Evolutionary conservation across 2,113 vertebrate species (phyloP).

Genomic region (Chloropsis cyanopogon): DNA sequence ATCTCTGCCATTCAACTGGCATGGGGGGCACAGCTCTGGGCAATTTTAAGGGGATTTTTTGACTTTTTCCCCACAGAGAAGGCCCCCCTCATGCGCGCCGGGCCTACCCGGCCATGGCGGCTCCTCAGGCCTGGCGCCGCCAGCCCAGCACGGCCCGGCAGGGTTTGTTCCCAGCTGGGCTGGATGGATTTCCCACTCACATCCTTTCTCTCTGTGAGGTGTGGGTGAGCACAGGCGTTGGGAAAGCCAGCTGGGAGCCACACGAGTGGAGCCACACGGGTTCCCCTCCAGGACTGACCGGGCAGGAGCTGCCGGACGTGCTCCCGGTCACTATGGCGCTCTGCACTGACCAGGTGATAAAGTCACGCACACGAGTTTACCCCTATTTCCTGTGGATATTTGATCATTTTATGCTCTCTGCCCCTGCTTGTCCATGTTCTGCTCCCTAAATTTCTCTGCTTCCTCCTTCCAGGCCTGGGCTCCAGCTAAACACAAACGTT

Average conservation of each 20-base stretch:
- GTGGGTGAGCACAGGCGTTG: background rate
- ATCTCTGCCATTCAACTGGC: rapidly evolving
- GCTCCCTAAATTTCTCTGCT: background rate
- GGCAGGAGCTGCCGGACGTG: background rate
- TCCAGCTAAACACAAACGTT: background rate
- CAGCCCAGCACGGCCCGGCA: rapidly evolving
- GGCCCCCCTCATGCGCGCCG: rapidly evolving
- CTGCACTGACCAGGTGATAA: rapidly evolving
- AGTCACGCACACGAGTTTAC: background rate
- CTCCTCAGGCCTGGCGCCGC: background rate
- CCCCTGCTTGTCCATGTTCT: background rate
- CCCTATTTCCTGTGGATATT: background rate
- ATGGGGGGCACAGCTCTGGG: background rate
- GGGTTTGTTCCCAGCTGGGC: background rate
- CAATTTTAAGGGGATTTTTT: background rate
- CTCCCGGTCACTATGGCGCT: rapidly evolving
- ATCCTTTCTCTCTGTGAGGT: rapidly evolving
- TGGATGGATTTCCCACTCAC: background rate
- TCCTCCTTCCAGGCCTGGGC: background rate
- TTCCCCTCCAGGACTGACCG: rapidly evolving
- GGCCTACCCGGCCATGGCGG: rapidly evolving
- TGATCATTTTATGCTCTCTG: background rate
- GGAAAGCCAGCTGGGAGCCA: background rate
- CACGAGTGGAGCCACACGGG: rapidly evolving
- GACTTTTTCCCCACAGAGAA: background rate